These are phyloP conservation scores for Drosophila demipolita DNA, from an alignment of 2,888 invertebrate genomes.

Conservation along the genomic window DNA sequence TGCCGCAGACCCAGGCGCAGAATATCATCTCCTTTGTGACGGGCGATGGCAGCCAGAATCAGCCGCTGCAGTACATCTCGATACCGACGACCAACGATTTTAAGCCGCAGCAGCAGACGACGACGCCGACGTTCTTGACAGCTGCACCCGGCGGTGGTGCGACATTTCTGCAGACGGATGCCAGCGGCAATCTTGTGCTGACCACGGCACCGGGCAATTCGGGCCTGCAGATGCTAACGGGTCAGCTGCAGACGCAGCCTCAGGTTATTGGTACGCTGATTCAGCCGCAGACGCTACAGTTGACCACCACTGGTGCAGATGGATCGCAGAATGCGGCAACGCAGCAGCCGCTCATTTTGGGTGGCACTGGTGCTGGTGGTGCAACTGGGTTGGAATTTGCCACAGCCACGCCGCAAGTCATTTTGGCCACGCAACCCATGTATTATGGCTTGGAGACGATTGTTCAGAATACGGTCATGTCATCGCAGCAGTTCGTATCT, in stretches of 20 bases:
- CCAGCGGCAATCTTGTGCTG: conserved; percentile 87
- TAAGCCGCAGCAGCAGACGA: conserved; percentile 83
- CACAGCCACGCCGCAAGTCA: conserved; percentile 85
- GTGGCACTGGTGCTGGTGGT: conserved; percentile 47
- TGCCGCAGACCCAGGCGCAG: conserved; percentile 83
- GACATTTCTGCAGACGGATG: conserved; percentile 87
- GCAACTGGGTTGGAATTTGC: conserved; percentile 75
- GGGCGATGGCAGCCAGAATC: conserved; percentile 83
- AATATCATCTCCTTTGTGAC: conserved; percentile 86
- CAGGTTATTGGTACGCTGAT: conserved; percentile 88
- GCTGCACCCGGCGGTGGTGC: conserved; percentile 86
- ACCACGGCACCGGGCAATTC: conserved; percentile 85
- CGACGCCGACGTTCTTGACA: conserved; percentile 85
- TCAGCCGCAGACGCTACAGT: conserved; percentile 87
- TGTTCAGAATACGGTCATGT: conserved; percentile 95
- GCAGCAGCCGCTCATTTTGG: conserved; percentile 78
- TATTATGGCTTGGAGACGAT: conserved; percentile 94
- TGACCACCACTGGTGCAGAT: conserved; percentile 86
- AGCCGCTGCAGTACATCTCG: conserved; percentile 92
- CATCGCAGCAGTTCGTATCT: conserved; percentile 94
- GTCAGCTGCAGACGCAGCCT: conserved; percentile 86
- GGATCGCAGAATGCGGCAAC: conserved; percentile 40
- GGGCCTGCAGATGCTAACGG: conserved; percentile 87
- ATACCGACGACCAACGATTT: conserved; percentile 87
- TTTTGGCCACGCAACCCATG: conserved; percentile 89